phyloP scores from a whole-genome alignment of 1,140 invertebrate genomes.

The Rhagoletis pomonella region DNA sequence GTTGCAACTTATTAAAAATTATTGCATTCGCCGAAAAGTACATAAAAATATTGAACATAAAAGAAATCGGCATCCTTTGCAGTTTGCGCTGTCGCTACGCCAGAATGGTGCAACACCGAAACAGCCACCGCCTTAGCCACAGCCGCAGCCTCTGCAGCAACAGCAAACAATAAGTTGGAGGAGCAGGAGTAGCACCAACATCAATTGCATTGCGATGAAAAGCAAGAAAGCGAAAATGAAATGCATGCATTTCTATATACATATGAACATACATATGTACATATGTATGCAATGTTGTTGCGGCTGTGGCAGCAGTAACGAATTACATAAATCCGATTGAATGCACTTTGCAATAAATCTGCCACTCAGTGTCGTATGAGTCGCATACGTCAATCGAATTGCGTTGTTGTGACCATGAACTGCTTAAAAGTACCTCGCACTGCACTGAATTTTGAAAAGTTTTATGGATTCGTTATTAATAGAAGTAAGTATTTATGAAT shows the following conservation, averaged over 20 bases:
- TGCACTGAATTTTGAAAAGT: too few species aligned
- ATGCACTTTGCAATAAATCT: constrained; percentile 49
- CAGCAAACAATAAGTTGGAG: not conserved
- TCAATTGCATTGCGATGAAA: not conserved
- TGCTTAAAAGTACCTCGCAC: not conserved
- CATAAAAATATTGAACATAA: constrained; percentile 53
- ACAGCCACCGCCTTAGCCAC: not conserved
- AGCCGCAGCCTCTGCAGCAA: not conserved
- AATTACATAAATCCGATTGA: constrained; percentile 46
- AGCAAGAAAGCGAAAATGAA: not conserved
- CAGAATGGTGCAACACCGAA: not conserved
- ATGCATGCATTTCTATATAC: too few species aligned
- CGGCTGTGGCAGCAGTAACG: not conserved
- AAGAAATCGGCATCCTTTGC: constrained; percentile 51
- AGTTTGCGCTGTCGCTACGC: constrained; percentile 23
- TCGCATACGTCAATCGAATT: constrained; percentile 16
- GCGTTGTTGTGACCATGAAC: constrained; percentile 7
- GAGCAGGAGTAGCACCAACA: not conserved
- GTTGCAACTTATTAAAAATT: constrained; percentile 53
- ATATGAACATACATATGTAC: too few species aligned
- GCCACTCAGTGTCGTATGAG: constrained; percentile 2
- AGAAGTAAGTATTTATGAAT: too few species aligned
- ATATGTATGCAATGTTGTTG: not conserved
- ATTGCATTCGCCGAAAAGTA: constrained; percentile 49
- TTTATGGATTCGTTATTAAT: too few species aligned